Conservation (phyloP, 2,113 vertebrate genomes). For the Xiphias gladius region DNA sequence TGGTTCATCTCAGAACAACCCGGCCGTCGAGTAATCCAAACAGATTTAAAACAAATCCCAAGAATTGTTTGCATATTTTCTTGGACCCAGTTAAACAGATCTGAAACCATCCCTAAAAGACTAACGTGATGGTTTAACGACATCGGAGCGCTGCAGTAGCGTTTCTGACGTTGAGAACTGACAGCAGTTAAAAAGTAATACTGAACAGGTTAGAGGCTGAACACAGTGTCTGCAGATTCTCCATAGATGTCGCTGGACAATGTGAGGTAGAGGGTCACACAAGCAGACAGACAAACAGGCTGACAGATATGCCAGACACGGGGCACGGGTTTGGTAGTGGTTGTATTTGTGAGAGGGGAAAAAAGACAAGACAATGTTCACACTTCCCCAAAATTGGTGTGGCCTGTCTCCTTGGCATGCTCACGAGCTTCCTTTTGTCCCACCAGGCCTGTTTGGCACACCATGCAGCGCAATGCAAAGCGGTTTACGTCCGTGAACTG, state of each 20-base stretch:
- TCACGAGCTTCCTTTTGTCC: slow-evolving; percentile 95
- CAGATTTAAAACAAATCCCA: slow-evolving; percentile 40
- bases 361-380: slow-evolving; percentile 76
- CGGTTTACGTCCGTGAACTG: slow-evolving; percentile 96
- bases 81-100: slow-evolving; percentile 31
- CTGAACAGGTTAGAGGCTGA: slow-evolving; percentile 57
- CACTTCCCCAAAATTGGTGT: slow-evolving; percentile 97
- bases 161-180: slow-evolving; percentile 56
- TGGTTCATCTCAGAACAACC: neutral
- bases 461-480: slow-evolving; percentile 95
- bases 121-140: slow-evolving; percentile 42
- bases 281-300: slow-evolving; percentile 66
- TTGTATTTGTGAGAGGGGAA: slow-evolving; percentile 45
- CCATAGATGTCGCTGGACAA: slow-evolving; percentile 60
- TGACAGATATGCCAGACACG: slow-evolving; percentile 53
- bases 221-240: slow-evolving; percentile 62
- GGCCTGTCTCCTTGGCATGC: slow-evolving; percentile 96
- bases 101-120: slow-evolving; percentile 23
- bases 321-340: slow-evolving; percentile 51
- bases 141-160: slow-evolving; percentile 44
- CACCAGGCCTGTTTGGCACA: slow-evolving; percentile 95
- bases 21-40: neutral
- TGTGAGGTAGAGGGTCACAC: slow-evolving; percentile 92
- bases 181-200: slow-evolving; percentile 64
- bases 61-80: slow-evolving; percentile 56